These are phyloP conservation scores for Athene noctua DNA, from an alignment of 2,113 vertebrate genomes.

Conservation along the genomic window DNA sequence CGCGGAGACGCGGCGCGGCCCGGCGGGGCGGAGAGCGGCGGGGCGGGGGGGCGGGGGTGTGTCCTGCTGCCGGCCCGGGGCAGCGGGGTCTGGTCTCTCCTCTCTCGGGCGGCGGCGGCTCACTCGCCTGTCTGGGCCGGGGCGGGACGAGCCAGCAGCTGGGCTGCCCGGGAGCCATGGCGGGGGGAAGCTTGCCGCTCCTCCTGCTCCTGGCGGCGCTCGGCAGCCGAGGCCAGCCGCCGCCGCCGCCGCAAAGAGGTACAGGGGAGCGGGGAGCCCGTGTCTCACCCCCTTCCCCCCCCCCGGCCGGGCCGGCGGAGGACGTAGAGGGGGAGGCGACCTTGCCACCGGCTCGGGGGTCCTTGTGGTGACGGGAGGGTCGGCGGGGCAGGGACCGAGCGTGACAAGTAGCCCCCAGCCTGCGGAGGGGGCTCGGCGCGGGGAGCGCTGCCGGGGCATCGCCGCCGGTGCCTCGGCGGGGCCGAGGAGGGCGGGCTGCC, in stretches of 20 bases:
- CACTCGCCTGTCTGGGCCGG: background rate
- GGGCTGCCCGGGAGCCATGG: background rate
- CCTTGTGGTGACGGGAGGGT: background rate
- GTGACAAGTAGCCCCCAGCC: background rate
- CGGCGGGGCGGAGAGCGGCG: background rate
- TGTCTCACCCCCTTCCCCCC: background rate
- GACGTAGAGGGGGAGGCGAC: background rate
- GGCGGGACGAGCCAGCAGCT: background rate
- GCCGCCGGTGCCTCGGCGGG: background rate
- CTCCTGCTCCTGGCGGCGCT: constrained; percentile 39
- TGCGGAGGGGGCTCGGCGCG: background rate
- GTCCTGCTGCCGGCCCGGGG: background rate
- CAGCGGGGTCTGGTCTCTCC: background rate
- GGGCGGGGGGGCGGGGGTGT: background rate
- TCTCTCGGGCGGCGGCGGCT: background rate
- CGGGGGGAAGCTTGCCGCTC: background rate
- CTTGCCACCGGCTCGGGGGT: background rate
- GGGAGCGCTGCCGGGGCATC: background rate
- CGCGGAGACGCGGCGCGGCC: background rate
- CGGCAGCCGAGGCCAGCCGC: constrained; percentile 15
- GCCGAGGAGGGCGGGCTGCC: background rate
- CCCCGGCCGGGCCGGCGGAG: background rate
- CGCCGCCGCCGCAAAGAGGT: constrained; percentile 53
- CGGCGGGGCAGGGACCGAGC: background rate
- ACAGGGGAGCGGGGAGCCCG: background rate